Evolutionary conservation across 2,888 invertebrate genomes (phyloP).

Genomic region (Gari tellinella): DNA sequence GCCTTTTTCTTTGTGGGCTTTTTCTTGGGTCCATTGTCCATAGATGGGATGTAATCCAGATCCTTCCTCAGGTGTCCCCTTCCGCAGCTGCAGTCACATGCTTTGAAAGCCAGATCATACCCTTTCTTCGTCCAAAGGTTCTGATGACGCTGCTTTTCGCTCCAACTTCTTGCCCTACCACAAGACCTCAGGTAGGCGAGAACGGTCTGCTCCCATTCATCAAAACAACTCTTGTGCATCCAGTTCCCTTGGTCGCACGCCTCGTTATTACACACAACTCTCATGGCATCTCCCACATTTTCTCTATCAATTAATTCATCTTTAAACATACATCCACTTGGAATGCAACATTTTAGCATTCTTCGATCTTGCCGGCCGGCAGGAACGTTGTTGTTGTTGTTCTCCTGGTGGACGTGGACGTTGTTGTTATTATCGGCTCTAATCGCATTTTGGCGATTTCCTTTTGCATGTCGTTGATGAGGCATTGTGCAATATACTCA

Average conservation of each 20-base stretch:
- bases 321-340: slow-evolving; percentile 65
- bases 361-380: slow-evolving; percentile 23
- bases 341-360: slow-evolving; percentile 75
- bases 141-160: slow-evolving; percentile 96
- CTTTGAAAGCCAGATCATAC: slow-evolving; percentile 97
- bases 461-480: slow-evolving; percentile 71
- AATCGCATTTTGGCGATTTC: slow-evolving; percentile 64
- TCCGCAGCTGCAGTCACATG: slow-evolving; percentile 96
- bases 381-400: slow-evolving; percentile 38
- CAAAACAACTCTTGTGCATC: slow-evolving; percentile 98
- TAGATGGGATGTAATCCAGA: slow-evolving; percentile 93
- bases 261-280: slow-evolving; percentile 97
- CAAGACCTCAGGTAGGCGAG: slow-evolving; percentile 95
- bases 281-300: slow-evolving; percentile 87
- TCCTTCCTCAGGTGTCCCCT: slow-evolving; percentile 97
- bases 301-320: slow-evolving; percentile 73
- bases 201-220: slow-evolving; percentile 95
- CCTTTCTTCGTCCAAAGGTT: slow-evolving; percentile 99
- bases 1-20: slow-evolving; percentile 89
- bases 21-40: slow-evolving; percentile 67
- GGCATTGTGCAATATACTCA: slow-evolving; percentile 66
- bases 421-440: slow-evolving; percentile 64
- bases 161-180: slow-evolving; percentile 97
- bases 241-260: slow-evolving; percentile 94
- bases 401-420: slow-evolving; percentile 64